phyloP scores from a whole-genome alignment of 2,113 vertebrate species.

The Otis tarda region DNA sequence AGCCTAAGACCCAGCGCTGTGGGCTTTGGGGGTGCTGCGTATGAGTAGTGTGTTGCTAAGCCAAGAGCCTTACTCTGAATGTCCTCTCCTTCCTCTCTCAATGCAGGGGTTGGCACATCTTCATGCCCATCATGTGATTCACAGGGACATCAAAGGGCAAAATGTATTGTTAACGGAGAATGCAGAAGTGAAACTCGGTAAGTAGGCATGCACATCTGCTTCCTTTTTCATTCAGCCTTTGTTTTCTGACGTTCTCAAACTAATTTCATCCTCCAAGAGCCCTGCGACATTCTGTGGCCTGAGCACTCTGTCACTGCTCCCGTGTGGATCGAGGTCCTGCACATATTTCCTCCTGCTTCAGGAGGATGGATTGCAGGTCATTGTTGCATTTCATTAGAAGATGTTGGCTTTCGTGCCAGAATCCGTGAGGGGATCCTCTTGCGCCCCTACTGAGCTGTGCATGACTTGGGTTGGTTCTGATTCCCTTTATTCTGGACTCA shows the following conservation, averaged over 20 bases:
- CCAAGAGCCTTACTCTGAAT: neutral
- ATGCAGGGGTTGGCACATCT: constrained; percentile 93
- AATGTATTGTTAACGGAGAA: constrained; percentile 98
- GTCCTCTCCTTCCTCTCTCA: neutral
- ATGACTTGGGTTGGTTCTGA: neutral
- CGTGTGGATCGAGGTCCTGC: neutral
- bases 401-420: neutral
- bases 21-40: neutral
- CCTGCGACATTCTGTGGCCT: neutral
- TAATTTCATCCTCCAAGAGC: neutral
- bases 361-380: neutral
- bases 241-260: neutral
- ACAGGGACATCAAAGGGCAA: constrained; percentile 98
- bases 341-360: neutral
- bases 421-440: neutral
- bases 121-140: constrained; percentile 97
- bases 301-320: neutral
- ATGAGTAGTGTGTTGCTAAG: neutral
- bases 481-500: neutral
- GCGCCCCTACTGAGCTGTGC: neutral
- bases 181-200: constrained; percentile 97
- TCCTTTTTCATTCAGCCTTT: neutral
- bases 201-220: neutral
- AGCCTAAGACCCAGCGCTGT: rapidly evolving
- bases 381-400: neutral